Conservation (phyloP, 2,888 invertebrate species). For the Heliconius ismenius region DNA sequence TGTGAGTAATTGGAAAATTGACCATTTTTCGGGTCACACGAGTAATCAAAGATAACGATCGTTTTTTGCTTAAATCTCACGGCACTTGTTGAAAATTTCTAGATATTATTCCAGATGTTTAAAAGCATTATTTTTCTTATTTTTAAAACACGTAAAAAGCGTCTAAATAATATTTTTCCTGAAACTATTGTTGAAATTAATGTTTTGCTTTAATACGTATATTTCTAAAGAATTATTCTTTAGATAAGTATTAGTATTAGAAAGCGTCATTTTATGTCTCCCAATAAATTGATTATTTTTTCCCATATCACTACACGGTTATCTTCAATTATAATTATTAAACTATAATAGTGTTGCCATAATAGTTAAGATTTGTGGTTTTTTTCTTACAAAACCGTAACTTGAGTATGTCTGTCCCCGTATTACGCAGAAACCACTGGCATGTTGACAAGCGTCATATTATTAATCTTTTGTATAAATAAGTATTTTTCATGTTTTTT, state of each 20-base stretch:
- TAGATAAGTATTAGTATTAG: too few relatives aligned
- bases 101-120: neutral
- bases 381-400: conserved; percentile 11
- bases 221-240: too few relatives aligned
- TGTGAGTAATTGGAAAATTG: conserved; percentile 37
- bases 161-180: too few relatives aligned
- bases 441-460: neutral
- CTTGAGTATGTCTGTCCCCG: conserved; percentile 2
- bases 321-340: neutral
- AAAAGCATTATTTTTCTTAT: too few relatives aligned
- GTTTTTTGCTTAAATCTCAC: conserved; percentile 13
- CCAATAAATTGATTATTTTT: too few relatives aligned
- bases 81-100: neutral
- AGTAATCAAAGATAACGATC: conserved; percentile 7
- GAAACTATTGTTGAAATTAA: too few relatives aligned
- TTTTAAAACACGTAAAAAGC: too few relatives aligned
- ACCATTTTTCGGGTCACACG: conserved; percentile 35
- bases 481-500: too few relatives aligned
- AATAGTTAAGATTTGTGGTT: conserved; percentile 10
- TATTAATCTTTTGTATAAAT: neutral
- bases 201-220: too few relatives aligned
- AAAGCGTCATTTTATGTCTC: too few relatives aligned
- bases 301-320: neutral
- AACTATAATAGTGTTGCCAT: neutral
- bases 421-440: conserved; percentile 23